Percentiles rank a stretch among this genome's conserved stretches.
Conservation (phyloP, 2,888 invertebrate species). For the Nomada ruficornis region DNA sequence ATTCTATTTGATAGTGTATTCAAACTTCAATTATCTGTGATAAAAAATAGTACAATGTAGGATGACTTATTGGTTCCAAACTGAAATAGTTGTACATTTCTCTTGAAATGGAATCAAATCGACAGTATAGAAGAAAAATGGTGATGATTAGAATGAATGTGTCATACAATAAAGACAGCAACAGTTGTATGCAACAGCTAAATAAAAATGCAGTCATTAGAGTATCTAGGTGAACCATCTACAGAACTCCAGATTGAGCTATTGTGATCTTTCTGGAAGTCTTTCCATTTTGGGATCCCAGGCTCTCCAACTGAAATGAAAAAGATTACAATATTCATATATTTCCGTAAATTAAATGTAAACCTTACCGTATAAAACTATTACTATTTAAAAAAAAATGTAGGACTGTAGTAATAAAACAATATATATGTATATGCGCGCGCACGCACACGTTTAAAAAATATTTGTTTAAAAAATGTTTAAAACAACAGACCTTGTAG, state of each 20-base stretch:
- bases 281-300: conserved; percentile 94
- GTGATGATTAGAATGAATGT: conserved; percentile 64
- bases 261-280: conserved; percentile 93
- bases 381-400: background rate
- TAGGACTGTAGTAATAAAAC: background rate
- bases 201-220: conserved; percentile 77
- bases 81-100: conserved; percentile 50
- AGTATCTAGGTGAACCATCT: conserved; percentile 71
- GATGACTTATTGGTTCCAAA: conserved; percentile 50
- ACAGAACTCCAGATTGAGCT: conserved; percentile 93
- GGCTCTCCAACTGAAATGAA: conserved; percentile 87
- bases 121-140: conserved; percentile 46
- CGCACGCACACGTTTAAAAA: background rate
- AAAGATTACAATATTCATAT: conserved; percentile 6
- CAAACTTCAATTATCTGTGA: conserved; percentile 22
- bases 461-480: background rate
- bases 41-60: conserved; percentile 43
- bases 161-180: conserved; percentile 66
- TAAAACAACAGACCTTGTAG: too few species aligned
- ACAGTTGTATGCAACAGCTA: conserved; percentile 75
- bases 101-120: conserved; percentile 51
- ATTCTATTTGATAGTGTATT: conserved; percentile 23
- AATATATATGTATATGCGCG: background rate
- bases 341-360: background rate
- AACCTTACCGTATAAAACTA: background rate